Base-by-base conservation (phyloP, 1,140 invertebrate species). In the Popillia japonica region DNA sequence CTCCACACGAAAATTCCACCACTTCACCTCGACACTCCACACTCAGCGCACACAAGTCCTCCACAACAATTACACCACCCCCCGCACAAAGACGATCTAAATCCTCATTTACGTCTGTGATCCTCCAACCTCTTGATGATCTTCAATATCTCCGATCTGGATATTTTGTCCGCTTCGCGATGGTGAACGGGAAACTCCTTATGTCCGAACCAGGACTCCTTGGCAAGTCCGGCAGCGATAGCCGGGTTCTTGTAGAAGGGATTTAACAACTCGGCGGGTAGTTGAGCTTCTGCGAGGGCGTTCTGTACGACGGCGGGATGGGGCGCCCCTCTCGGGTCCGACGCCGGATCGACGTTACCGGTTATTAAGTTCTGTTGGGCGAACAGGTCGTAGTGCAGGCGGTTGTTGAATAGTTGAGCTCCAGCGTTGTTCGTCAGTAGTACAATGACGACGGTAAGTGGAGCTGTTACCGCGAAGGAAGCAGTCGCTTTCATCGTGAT, bases 161-260 rank as follows among this genome's bases (percentile, higher is more conserved):
- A 91, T 80, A 96, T 95, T 85, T 94, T 92, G 78, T 95, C 93
- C 0, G 93, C 91, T 83, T 94, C 93, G 4, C 94, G 89, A 82
- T 95, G 89, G 40, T 91, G 89, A 2, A 95, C 93, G 72, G 92
- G 92, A 86, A 90, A 92, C 85, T 94, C 93, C 83, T 94, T 94
- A 73, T 91, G 89, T 0, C 89, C 88, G 75, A 94, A 91, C 92
- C 94, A 94, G 0, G 93, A 94, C 81, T 93, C 92, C 81, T 92
- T 91, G 0, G 94, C 93, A 6, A 96, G 86, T 0, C 88, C 90
- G 11, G 90, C 90, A 11, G 92, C 93, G 7, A 94, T 90, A 6
- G 86, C 83, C 0, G 94, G 94, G 86, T 96, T 92, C 80, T 92
- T 92, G 83, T 94, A 96, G 84, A 95, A 95, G 0, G 92, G 89